A percentile compares a stretch with the other conserved stretches of the same genome.
Evolutionary conservation across 2,113 vertebrate genomes (phyloP).

Genomic region (Synodontis membranacea): DNA sequence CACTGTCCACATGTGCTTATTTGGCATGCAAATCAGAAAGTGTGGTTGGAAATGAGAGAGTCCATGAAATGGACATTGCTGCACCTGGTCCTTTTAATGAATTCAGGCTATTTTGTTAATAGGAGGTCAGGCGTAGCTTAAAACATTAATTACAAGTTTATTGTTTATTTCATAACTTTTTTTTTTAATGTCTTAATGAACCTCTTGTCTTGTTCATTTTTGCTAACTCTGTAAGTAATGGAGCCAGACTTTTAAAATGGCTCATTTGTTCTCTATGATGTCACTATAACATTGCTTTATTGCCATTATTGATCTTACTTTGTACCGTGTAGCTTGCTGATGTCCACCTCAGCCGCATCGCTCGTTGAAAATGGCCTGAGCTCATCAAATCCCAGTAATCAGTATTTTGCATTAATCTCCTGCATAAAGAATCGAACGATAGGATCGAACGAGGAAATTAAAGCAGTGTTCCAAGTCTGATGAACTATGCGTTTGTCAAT

Average conservation of each 20-base stretch:
- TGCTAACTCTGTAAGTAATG: background rate
- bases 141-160: background rate
- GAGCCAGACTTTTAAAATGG: background rate
- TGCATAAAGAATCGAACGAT: background rate
- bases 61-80: constrained; percentile 14
- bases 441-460: constrained; percentile 7
- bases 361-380: background rate
- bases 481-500: constrained; percentile 20
- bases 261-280: background rate
- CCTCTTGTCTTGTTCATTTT: background rate
- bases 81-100: constrained; percentile 14
- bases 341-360: background rate
- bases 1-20: background rate
- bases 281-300: background rate
- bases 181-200: no score
- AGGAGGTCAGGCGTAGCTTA: background rate
- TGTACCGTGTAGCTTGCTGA: background rate
- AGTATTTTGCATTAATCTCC: constrained; percentile 3
- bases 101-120: background rate
- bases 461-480: background rate
- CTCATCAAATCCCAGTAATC: background rate
- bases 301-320: background rate
- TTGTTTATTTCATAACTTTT: background rate
- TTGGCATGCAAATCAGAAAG: constrained; percentile 41
- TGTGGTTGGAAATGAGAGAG: background rate